Conservation (phyloP, 2,797 vertebrate genomes). For the Acipenser transmontanus region DNA sequence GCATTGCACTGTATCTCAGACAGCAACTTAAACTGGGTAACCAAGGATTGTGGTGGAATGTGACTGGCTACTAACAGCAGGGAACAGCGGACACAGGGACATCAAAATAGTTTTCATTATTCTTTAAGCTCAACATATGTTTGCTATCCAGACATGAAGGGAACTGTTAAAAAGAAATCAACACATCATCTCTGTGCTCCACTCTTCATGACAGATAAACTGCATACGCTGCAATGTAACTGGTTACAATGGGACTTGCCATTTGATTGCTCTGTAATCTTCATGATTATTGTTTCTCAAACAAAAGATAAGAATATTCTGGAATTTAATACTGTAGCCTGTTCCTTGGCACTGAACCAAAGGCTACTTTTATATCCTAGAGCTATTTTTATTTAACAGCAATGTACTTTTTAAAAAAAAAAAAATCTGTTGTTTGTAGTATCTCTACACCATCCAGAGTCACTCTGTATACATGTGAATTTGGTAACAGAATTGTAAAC, state of each 20-base stretch:
- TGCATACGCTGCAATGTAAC: slow-evolving; percentile 14
- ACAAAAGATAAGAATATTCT: slow-evolving; percentile 24
- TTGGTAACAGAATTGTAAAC: slow-evolving; percentile 36
- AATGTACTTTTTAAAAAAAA: slow-evolving; percentile 20
- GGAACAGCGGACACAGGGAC: no score
- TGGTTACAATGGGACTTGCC: neutral
- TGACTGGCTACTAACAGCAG: no score
- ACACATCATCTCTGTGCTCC: no score
- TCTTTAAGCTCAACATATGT: no score
- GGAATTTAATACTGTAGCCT: slow-evolving; percentile 22
- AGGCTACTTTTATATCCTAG: slow-evolving; percentile 18
- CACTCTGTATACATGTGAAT: slow-evolving; percentile 32
- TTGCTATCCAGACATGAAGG: no score
- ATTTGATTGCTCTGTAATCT: slow-evolving; percentile 27
- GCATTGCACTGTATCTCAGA: no score
- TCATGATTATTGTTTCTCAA: slow-evolving; percentile 25
- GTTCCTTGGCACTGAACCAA: slow-evolving; percentile 23
- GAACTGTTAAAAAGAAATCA: no score
- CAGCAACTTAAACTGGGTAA: no score
- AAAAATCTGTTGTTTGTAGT: slow-evolving; percentile 12
- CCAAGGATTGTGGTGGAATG: no score
- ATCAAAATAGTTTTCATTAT: no score
- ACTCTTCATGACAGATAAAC: neutral
- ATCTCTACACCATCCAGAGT: slow-evolving; percentile 34
- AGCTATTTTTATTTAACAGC: slow-evolving; percentile 31